A percentile compares a stretch with the other conserved stretches of the same genome.
phyloP scores from a whole-genome alignment of 1,140 invertebrate genomes.

The Drosophila repletoides region DNA sequence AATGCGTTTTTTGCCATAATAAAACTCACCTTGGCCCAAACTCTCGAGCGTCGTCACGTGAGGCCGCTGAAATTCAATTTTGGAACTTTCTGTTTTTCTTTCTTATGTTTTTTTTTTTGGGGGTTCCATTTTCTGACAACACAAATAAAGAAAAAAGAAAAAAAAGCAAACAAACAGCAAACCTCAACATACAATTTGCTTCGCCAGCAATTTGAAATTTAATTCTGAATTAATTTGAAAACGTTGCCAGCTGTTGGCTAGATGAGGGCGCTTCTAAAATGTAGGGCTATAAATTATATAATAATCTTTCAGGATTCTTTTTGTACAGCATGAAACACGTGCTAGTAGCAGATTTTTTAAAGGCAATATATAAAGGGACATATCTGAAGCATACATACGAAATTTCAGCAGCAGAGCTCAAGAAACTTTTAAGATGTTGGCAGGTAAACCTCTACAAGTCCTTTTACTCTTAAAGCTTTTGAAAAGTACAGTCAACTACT shows the following conservation, averaged over 20 bases:
- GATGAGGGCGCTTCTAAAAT: slow-evolving; percentile 3
- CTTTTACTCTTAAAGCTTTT: too few species aligned
- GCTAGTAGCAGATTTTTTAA: too few species aligned
- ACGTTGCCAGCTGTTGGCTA: slow-evolving; percentile 41
- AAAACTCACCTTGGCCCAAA: slow-evolving; percentile 71
- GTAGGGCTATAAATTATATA: too few species aligned
- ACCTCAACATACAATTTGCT: slow-evolving; percentile 16
- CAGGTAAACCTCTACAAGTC: too few species aligned
- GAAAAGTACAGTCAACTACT: too few species aligned
- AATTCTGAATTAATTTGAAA: slow-evolving; percentile 22
- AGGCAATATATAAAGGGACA: too few species aligned
- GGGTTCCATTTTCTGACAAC: not conserved
- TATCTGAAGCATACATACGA: too few species aligned
- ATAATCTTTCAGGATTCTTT: too few species aligned
- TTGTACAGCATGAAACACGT: too few species aligned
- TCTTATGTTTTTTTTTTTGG: slow-evolving; percentile 14
- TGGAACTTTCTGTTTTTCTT: not conserved
- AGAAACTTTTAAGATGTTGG: too few species aligned
- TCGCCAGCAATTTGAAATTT: slow-evolving; percentile 22
- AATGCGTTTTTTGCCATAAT: slow-evolving; percentile 29
- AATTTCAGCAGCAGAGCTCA: too few species aligned
- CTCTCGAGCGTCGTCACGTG: slow-evolving; percentile 47
- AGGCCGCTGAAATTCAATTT: slow-evolving; percentile 12
- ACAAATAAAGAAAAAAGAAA: slow-evolving; percentile 5
- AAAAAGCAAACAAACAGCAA: slow-evolving; percentile 20